Base-by-base conservation (phyloP, 2,888 invertebrate species). In the Pristionchus mayeri region DNA sequence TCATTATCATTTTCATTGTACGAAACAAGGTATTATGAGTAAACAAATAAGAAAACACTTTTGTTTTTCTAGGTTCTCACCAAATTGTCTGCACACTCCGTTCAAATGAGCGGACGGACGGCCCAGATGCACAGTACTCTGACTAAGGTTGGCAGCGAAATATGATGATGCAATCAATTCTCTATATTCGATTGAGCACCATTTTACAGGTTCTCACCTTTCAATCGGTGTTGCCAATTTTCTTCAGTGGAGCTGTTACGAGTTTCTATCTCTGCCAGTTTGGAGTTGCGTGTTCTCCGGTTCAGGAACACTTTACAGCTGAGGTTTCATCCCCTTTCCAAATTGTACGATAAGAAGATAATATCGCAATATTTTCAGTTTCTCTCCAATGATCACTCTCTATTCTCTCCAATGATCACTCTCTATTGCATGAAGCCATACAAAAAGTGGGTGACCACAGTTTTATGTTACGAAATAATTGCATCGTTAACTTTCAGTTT, bases 351-450 rank as follows among this genome's bases (percentile, higher is more conserved):
- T 57, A 0, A 24, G 9, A 30, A 2, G 9, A 1, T 0, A 52
- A 44, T 44, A 6, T 16, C 24, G 21, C 7, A 6, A 11, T 37
- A 13, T 18, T 80, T 80, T 16, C 57, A 80, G 80, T 24, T 16
- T 80, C 4, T 37, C 54, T 13, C 37, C 24, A 13, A 80, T 80
- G 54, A 6, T n/a, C n/a, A n/a, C n/a, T n/a, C 80, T 0, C 24
- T 57, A 0, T 16, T 80, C 37, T 54, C 80, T 1, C 80, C 80
- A 2, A 27, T 57, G 34, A 57, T 80, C 24, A 57, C 80, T 0
- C 48, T 57, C 27, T 80, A 80, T 37, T 80, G 37, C 24, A 40
- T 80, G 37, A 24, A 37, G 11, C 80, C 80, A 18, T 80, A 80
- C 48, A 54, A 40, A 24, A 30, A 80, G 80, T 80, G 16, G 21